A percentile compares a stretch with the other conserved stretches of the same genome.
Conservation (phyloP, 2,888 invertebrate species). For the Ochropleura leucogaster region DNA sequence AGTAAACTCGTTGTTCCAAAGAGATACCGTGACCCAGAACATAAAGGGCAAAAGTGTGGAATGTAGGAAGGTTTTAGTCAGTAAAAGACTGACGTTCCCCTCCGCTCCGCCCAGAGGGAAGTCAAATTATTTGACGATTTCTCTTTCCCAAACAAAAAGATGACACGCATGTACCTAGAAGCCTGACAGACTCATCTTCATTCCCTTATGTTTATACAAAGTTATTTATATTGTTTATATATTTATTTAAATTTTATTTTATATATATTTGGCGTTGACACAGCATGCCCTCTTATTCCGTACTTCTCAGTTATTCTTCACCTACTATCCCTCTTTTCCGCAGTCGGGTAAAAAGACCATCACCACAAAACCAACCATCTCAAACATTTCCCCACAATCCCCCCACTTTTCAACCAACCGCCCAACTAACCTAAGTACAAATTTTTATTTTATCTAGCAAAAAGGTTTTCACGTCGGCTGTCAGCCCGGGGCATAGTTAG, state of each 20-base stretch:
- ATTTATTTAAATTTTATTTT: too few species aligned
- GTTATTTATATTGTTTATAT: too few species aligned
- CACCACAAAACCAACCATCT: neutral
- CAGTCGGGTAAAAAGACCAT: neutral
- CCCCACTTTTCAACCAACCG: neutral
- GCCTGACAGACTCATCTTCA: neutral
- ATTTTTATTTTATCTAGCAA: conserved; percentile 61
- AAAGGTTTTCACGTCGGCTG: conserved; percentile 57
- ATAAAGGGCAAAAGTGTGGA: too few species aligned
- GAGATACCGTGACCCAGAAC: too few species aligned
- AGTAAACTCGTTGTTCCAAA: too few species aligned
- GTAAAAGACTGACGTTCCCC: too few species aligned
- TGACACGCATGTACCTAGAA: neutral
- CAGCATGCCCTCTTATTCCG: neutral
- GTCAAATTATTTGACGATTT: too few species aligned
- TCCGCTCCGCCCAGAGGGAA: too few species aligned
- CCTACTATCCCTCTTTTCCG: too few species aligned
- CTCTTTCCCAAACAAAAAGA: too few species aligned
- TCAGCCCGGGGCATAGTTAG: conserved; percentile 76
- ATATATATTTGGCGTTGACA: neutral
- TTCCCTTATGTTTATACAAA: neutral
- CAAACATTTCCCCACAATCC: conserved; percentile 12
- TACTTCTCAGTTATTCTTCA: too few species aligned
- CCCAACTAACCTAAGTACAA: conserved; percentile 20
- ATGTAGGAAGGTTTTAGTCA: too few species aligned